Percentiles rank a stretch among this genome's conserved stretches.
These are phyloP conservation scores for Budorcas taxicolor DNA, from an alignment of 2,113 vertebrate species.

Conservation along the genomic window DNA sequence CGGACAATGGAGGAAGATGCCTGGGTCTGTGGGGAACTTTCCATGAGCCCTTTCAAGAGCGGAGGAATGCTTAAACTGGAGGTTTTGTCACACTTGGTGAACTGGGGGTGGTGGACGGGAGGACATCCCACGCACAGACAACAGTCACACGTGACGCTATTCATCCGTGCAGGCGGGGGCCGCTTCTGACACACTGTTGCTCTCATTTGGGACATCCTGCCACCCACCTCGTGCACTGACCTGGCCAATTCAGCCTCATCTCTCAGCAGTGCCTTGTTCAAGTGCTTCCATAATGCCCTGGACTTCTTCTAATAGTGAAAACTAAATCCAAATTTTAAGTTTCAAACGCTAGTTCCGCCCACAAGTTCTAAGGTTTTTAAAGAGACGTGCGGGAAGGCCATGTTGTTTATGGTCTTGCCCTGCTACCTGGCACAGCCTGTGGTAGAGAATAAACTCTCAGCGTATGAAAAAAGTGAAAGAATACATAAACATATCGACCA, in stretches of 20 bases:
- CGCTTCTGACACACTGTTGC: neutral
- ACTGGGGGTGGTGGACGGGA: neutral
- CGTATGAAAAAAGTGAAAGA: neutral
- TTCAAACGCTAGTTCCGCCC: conserved; percentile 22
- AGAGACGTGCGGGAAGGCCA: neutral
- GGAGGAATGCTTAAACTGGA: accelerated
- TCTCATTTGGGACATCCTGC: neutral
- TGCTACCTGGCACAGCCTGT: neutral
- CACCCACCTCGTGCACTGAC: neutral
- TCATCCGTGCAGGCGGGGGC: neutral
- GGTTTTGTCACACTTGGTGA: neutral
- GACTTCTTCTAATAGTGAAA: neutral
- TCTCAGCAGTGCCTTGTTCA: neutral
- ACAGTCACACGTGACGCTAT: neutral
- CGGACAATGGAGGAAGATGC: neutral
- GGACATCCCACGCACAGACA: neutral
- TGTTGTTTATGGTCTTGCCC: neutral
- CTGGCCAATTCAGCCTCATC: neutral
- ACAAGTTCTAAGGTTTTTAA: conserved; percentile 14
- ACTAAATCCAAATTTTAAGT: conserved; percentile 13
- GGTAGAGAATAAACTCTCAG: neutral
- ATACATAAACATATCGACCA: neutral
- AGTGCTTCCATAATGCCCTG: neutral
- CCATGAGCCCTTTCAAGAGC: neutral
- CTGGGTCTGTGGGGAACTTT: neutral